Evolutionary conservation across 2,888 invertebrate species (phyloP), one percentile per base, ranked within the genome.

Genomic region (Alentia gelatinosa): DNA sequence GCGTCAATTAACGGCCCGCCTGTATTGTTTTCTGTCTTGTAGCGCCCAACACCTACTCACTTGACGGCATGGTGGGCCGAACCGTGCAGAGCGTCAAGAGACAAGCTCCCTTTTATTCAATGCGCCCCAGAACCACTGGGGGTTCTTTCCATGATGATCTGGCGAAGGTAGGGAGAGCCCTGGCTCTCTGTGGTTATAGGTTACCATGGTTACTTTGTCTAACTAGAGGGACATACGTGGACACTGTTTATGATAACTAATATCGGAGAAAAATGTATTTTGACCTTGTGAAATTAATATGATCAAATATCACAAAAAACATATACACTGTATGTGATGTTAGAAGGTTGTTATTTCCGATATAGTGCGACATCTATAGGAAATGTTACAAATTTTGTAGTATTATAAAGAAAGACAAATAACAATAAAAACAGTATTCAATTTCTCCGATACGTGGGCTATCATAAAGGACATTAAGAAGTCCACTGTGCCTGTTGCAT

Each of bases 81-180:
- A 93, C 94, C 23, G 90, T 92, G 89, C 91, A 92, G 89, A 92
- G 93, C 30, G 90, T 91, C 23, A 94, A 94, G 40, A 79, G 91
- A 75, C 93, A 93, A 68, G 92, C 98, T 12, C 98, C 98, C 0
- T 97, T 98, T 35, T 98, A 97, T 95, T 98, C 98, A 5, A 98
- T 98, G 94, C 97, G 98, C 50, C 98, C 98, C 79, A 97, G 98
- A 93, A 98, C 98, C 94, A 98, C 98, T 79, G 92, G 92, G 19
- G 93, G 93, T n/a, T 90, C 92, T 19, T 93, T 93, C 91, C 90
- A 91, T 56, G 92, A 93, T 56, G 93, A 93, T 84, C 86, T 93
- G 40, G 90, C 90, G 56, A 93, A 93, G 91, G 93, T 93, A 89
- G 68, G 90, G 42, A 39, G 89, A 88, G 83, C 83, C n/a, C n/a